Base-by-base conservation (phyloP, 2,888 invertebrate genomes). In the Cryptophagus acutangulus region DNA sequence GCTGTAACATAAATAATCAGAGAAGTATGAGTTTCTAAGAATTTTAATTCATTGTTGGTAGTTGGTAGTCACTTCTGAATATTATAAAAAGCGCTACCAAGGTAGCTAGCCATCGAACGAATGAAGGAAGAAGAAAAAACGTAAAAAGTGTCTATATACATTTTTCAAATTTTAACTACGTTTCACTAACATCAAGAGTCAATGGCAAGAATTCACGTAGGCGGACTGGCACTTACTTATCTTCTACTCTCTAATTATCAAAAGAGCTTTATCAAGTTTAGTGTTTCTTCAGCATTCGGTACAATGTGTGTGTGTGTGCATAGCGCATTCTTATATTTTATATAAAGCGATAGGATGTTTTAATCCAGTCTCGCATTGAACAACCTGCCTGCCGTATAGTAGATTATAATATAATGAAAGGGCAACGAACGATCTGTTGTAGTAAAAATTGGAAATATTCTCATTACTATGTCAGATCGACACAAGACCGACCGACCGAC, bases 181-280 rank as follows among this genome's bases (percentile, higher is more conserved):
- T 20, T 20, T 20, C 24, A 20, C 24, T 20, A 20, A 20, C n/a
- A n/a, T n/a, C n/a, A n/a, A 20, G 6, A 20, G 24, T 20, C 24
- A 20, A 20, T 20, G 24, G 6, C 6, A 26, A 26, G 26, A 26
- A 26, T 26, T 26, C 26, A 55, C 51, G 57, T 57, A 48, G 57
- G 57, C 57, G 57, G 54, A 54, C 55, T 51, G 54, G 54, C 54
- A 52, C 54, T 52, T 61, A 64, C 60, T 60, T 65, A 63, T 63
- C 63, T 31, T 58, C 62, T 61, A 59, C 63, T 62, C 61, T 63
- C 62, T 63, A 63, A 64, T 65, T 65, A 65, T 65, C 65, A 62
- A 57, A n/a, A 61, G 59, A 62, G 61, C 62, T 61, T 63, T 63
- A 63, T 65, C 63, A 59, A 57, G 59, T 62, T 61, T 61, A 57